Conservation (phyloP, 2,113 vertebrate species). For the Conger conger region DNA sequence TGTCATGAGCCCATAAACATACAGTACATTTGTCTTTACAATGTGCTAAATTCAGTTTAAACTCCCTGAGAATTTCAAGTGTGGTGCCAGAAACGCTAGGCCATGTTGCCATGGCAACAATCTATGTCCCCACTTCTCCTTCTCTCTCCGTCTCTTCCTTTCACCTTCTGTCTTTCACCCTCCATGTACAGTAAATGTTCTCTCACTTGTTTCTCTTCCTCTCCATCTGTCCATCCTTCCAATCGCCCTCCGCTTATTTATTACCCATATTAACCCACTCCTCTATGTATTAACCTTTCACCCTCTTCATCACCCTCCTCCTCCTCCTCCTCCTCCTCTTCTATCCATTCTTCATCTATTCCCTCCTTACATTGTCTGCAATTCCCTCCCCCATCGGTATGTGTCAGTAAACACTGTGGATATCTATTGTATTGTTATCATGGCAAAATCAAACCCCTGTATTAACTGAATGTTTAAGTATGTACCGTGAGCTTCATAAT, state of each 20-base stretch:
- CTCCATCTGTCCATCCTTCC: slow-evolving; percentile 57
- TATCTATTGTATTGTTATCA: neutral
- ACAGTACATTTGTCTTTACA: neutral
- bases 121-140: slow-evolving; percentile 53
- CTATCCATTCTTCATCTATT: neutral
- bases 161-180: slow-evolving; percentile 64
- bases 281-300: slow-evolving; percentile 19
- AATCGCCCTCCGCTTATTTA: slow-evolving; percentile 30
- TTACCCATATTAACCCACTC: slow-evolving; percentile 15
- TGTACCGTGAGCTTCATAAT: too few relatives aligned
- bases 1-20: neutral
- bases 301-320: slow-evolving; percentile 8
- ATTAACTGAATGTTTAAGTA: too few relatives aligned
- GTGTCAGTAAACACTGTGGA: neutral
- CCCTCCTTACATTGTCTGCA: neutral
- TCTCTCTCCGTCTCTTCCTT: slow-evolving; percentile 55
- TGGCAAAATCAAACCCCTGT: neutral
- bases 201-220: slow-evolving; percentile 60
- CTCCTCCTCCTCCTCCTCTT: neutral
- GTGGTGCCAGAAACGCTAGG: slow-evolving; percentile 52
- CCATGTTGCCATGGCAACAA: slow-evolving; percentile 67
- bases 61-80: neutral
- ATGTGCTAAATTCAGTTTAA: neutral
- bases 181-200: slow-evolving; percentile 50
- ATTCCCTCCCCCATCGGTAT: neutral